These are phyloP conservation scores for Athene noctua DNA, from an alignment of 2,113 vertebrate genomes.

Conservation along the genomic window DNA sequence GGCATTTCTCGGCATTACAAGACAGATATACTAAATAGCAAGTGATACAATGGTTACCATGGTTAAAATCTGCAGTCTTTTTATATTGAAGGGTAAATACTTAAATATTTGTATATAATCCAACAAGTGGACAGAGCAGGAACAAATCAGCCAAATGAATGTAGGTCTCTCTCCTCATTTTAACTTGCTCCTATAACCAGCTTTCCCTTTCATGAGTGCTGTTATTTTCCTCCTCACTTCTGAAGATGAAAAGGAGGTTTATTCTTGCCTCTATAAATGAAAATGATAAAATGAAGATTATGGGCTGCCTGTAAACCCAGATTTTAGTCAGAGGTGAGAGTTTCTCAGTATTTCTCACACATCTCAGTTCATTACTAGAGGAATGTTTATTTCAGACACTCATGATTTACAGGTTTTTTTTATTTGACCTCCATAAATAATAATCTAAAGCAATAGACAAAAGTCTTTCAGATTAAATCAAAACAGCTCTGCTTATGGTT, in stretches of 20 bases:
- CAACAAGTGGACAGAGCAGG: not conserved
- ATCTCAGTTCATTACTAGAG: not conserved
- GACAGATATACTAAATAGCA: not conserved
- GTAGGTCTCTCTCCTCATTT: not conserved
- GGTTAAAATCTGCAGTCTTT: not conserved
- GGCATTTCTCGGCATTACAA: not conserved
- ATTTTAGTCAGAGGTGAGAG: not conserved
- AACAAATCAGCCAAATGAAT: not conserved
- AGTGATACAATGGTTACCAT: not conserved
- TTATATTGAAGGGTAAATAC: not conserved
- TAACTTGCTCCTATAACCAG: not conserved
- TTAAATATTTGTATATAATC: not conserved
- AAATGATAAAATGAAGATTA: not conserved
- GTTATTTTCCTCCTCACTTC: not conserved
- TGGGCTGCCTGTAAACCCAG: not conserved
- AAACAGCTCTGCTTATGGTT: not conserved
- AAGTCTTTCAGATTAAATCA: conserved; percentile 7
- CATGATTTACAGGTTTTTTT: not conserved
- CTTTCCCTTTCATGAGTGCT: not conserved
- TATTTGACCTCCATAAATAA: not conserved
- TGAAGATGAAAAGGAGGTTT: not conserved
- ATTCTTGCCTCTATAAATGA: not conserved
- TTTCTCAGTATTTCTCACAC: not conserved
- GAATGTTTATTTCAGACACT: not conserved
- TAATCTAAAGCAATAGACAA: not conserved